These are phyloP conservation scores for Tretioscincus oriximinensis DNA, from an alignment of 2,113 vertebrate genomes.

Conservation along the genomic window DNA sequence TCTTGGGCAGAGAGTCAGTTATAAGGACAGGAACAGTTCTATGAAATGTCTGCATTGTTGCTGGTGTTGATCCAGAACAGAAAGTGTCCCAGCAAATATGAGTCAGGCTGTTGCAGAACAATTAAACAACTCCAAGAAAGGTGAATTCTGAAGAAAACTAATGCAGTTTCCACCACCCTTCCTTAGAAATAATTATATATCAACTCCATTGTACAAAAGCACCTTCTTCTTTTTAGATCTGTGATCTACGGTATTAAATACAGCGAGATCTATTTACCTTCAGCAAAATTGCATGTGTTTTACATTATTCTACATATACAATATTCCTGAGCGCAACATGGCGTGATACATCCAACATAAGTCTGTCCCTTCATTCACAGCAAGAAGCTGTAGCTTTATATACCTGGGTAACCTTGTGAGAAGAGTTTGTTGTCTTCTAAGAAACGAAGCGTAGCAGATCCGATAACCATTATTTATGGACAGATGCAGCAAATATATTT, in stretches of 20 bases:
- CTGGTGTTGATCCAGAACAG: no score
- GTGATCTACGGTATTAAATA: conserved; percentile 59
- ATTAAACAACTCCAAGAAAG: no score
- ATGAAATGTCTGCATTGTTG: no score
- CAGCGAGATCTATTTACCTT: no score
- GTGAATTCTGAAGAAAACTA: no score
- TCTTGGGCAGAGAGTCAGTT: no score
- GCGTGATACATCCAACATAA: conserved; percentile 84
- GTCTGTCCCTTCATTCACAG: conserved; percentile 86
- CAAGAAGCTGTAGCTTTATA: conserved; percentile 87
- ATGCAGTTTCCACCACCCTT: no score
- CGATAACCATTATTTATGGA: background rate
- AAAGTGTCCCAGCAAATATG: no score
- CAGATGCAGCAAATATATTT: background rate
- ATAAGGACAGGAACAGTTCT: no score
- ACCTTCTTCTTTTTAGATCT: background rate
- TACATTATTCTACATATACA: no score
- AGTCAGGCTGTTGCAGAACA: no score
- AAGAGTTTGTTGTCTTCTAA: conserved; percentile 91
- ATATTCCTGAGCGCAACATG: conserved; percentile 75
- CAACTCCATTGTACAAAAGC: conserved; percentile 41
- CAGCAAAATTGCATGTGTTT: no score
- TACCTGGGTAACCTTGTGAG: conserved; percentile 87
- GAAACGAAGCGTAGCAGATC: conserved; percentile 77
- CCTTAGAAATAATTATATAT: conserved; percentile 28